These are phyloP conservation scores for Hippocampus comes DNA, from an alignment of 2,113 vertebrate species.

Conservation along the genomic window DNA sequence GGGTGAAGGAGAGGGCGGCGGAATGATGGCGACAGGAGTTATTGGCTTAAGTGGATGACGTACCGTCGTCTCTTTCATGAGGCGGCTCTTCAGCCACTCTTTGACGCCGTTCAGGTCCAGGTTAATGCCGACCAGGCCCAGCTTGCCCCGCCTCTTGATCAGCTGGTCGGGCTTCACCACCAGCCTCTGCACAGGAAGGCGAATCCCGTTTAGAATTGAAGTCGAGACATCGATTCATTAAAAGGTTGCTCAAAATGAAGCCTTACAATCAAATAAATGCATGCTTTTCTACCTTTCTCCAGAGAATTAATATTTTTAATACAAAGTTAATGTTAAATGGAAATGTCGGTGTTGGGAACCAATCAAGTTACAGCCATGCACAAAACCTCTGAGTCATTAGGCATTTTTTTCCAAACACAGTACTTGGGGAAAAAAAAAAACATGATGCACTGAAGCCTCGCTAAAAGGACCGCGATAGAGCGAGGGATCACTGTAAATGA, in stretches of 20 bases:
- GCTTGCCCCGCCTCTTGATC: constrained; percentile 95
- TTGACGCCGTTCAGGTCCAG: constrained; percentile 84
- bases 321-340: too few relatives aligned
- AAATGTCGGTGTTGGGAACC: too few relatives aligned
- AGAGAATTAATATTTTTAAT: too few relatives aligned
- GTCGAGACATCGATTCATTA: neutral
- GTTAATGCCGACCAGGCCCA: constrained; percentile 90
- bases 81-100: constrained; percentile 84
- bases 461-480: too few relatives aligned
- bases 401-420: too few relatives aligned
- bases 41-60: constrained; percentile 55
- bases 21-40: constrained; percentile 30
- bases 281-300: too few relatives aligned
- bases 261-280: too few relatives aligned
- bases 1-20: constrained; percentile 28
- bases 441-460: too few relatives aligned
- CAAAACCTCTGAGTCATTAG: too few relatives aligned
- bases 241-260: neutral
- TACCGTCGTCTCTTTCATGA: constrained; percentile 85
- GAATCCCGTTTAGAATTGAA: neutral
- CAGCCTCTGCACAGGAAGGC: constrained; percentile 70
- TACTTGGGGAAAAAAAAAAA: too few relatives aligned
- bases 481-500: too few relatives aligned
- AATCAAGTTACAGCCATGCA: too few relatives aligned
- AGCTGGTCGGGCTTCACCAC: constrained; percentile 98